Evolutionary conservation across 1,140 invertebrate genomes (phyloP).

Genomic region (Gryllus bimaculatus): DNA sequence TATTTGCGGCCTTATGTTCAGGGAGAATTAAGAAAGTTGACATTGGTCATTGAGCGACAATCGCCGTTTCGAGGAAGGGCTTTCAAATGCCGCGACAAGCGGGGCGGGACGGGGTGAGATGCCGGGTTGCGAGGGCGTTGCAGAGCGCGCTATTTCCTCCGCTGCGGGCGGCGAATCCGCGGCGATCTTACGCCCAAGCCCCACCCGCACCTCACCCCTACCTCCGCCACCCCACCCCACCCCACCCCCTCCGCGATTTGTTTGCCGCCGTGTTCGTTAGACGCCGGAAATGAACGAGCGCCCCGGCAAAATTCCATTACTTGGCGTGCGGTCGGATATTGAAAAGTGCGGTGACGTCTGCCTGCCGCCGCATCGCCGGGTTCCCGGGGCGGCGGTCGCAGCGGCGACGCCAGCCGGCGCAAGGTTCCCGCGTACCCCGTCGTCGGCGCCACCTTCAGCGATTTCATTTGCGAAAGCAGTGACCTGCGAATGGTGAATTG

Average conservation of each 20-base stretch:
- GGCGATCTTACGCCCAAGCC: background rate
- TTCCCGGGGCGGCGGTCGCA: too few species aligned
- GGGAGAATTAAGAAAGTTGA: too few species aligned
- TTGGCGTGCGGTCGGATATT: background rate
- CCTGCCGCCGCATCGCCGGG: background rate
- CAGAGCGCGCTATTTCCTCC: background rate
- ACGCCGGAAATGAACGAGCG: background rate
- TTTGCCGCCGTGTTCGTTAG: background rate
- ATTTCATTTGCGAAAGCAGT: background rate
- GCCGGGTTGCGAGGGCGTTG: too few species aligned
- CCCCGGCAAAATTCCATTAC: constrained; percentile 3
- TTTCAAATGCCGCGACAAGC: too few species aligned
- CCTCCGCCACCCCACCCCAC: background rate
- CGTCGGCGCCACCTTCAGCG: background rate
- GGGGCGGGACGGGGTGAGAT: too few species aligned
- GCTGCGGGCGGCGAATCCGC: background rate
- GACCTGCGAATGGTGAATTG: background rate
- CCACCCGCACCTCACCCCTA: background rate
- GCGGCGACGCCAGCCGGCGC: too few species aligned
- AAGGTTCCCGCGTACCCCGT: too few species aligned
- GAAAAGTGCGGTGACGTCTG: background rate
- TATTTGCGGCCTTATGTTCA: too few species aligned
- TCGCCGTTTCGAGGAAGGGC: too few species aligned
- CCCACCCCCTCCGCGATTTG: background rate
- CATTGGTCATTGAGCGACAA: too few species aligned